phyloP scores from a whole-genome alignment of 2,113 vertebrate species.

The Dicaeum eximium region DNA sequence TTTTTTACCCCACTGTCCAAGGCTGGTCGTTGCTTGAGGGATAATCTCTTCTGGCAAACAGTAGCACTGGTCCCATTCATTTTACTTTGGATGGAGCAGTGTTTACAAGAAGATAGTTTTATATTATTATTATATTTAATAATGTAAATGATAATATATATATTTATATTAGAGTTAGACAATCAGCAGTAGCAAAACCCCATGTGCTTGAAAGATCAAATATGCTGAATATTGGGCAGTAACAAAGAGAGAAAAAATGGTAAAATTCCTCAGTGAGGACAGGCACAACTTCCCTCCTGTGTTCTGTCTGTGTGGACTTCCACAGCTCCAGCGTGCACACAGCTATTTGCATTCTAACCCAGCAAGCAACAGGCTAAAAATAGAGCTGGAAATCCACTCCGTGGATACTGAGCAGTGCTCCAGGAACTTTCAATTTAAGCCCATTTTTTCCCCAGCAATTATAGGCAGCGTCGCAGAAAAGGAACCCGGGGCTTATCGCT shows the following conservation, averaged over 20 bases:
- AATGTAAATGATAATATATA: too few relatives aligned
- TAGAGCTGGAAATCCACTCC: neutral
- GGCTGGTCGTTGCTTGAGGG: neutral
- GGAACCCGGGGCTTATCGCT: neutral
- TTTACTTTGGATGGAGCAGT: neutral
- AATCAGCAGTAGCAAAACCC: neutral
- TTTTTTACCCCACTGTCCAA: neutral
- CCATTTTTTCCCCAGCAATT: neutral
- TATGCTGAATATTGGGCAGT: neutral
- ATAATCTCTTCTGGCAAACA: neutral
- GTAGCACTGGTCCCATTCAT: neutral
- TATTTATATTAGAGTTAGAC: too few relatives aligned
- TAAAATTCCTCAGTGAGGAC: neutral
- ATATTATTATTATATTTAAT: too few relatives aligned
- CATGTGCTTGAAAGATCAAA: neutral
- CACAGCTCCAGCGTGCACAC: neutral
- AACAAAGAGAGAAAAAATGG: neutral
- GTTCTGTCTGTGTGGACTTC: neutral
- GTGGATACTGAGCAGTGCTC: neutral
- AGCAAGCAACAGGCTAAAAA: conserved; percentile 1
- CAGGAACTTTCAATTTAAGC: neutral
- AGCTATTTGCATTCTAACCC: neutral
- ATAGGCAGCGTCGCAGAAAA: neutral
- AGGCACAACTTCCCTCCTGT: neutral
- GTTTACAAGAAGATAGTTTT: neutral